Evolutionary conservation across 2,113 vertebrate genomes (phyloP), one percentile per base, ranked within the genome.

Genomic region (Antennarius striatus): DNA sequence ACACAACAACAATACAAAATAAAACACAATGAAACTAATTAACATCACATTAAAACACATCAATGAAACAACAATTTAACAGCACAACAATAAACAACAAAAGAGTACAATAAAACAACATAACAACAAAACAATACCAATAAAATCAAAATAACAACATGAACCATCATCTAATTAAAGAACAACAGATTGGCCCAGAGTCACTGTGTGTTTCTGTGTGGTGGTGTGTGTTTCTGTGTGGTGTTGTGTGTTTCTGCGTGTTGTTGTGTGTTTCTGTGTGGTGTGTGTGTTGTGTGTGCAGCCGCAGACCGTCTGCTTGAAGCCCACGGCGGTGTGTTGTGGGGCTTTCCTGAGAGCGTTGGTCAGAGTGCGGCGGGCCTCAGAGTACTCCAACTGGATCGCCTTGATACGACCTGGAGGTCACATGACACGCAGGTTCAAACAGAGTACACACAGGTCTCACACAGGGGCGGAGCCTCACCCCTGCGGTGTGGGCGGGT

Each of bases 341-440:
- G 98, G 97, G 0, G 98, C 98, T 84, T 98, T 98, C 68, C 98
- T 93, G 77, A 99, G 92, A 14, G 97, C 97, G 0, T 99, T 99
- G 48, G 98, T 99, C 83, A 99, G 94, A 7, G 98, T 99, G 65
- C 96, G 89, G 63, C 98, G 91, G 0, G 97, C 97, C 89, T 98
- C 98, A 0, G 96, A 93, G 86, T 98, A 99, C 66, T 99, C 98
- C 92, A 99, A 69, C 93, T 99, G 98, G 83, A 99, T 99, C 64
- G 98, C 95, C 80, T 99, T 99, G 77, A 99, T 99, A 29, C 98
- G 94, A 59, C 98, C 98, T 99, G 89, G 2, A 59, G 43, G 47
- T 71, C 70, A 55, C 68, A 78, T 58, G 65, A 73, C 71, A 75
- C 40, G 14, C 42, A 48, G 36, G 62, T 71, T 1, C 54, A 30